Percentiles rank a stretch among this genome's conserved stretches.
Conservation (phyloP, 2,888 invertebrate species). For the Caenorhabditis uteleia region DNA sequence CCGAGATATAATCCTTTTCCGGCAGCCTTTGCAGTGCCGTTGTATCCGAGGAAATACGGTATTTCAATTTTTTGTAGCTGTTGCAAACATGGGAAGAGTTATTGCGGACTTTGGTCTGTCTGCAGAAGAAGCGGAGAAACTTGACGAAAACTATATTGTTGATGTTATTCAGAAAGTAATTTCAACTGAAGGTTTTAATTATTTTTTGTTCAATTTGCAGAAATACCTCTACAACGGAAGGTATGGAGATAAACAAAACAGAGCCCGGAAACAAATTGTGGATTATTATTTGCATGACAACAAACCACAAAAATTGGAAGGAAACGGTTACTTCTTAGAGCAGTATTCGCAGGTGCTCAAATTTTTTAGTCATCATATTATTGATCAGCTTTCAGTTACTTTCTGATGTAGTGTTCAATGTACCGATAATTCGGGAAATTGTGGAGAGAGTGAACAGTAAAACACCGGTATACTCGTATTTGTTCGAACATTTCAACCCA, state of each 20-base stretch:
- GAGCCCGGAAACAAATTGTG: constrained; percentile 17
- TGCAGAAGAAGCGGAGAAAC: constrained; percentile 7
- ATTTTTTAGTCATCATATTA: not conserved
- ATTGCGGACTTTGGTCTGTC: constrained; percentile 24
- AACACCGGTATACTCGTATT: constrained; percentile 29
- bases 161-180: constrained; percentile 19
- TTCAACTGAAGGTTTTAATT: no score
- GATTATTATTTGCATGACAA: constrained; percentile 15
- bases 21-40: no score
- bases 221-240: constrained; percentile 26
- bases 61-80: constrained; percentile 13
- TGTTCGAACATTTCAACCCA: constrained; percentile 33
- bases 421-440: constrained; percentile 33
- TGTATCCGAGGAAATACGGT: no score
- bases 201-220: no score
- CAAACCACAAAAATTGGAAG: constrained; percentile 10
- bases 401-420: constrained; percentile 37
- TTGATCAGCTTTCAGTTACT: constrained; percentile 11
- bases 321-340: constrained; percentile 16
- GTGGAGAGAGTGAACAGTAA: constrained; percentile 15
- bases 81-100: constrained; percentile 25
- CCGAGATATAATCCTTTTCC: no score
- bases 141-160: constrained; percentile 19
- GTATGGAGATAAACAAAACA: constrained; percentile 19
- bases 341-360: constrained; percentile 20